Evolutionary conservation across 2,797 vertebrate species (phyloP).

Genomic region (Typhlichthys subterraneus): DNA sequence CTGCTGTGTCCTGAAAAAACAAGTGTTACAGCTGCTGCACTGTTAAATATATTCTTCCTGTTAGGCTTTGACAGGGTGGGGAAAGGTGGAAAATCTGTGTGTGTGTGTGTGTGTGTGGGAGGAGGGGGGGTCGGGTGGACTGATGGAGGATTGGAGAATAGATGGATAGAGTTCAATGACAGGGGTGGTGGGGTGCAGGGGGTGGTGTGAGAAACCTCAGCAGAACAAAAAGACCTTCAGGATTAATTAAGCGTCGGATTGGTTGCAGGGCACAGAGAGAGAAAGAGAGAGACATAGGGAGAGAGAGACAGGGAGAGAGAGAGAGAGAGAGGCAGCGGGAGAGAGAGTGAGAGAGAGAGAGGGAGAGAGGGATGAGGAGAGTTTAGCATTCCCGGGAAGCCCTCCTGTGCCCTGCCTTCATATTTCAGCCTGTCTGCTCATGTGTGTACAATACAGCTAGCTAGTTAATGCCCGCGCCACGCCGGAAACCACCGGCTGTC

Average conservation of each 20-base stretch:
- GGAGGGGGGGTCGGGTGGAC: conserved; percentile 7
- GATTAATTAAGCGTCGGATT: conserved; percentile 85
- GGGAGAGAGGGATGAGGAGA: conserved; percentile 17
- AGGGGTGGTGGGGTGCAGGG: conserved; percentile 4
- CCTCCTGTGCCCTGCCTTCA: conserved; percentile 63
- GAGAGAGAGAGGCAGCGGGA: conserved; percentile 16
- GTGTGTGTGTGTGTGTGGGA: conserved; percentile 10
- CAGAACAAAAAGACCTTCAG: conserved; percentile 82
- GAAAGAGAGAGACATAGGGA: neutral
- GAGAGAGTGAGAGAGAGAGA: conserved; percentile 21
- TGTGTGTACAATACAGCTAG: conserved; percentile 64
- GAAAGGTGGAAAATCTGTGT: conserved; percentile 22
- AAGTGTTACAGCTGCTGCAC: conserved; percentile 44
- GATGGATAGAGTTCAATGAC: conserved; percentile 58
- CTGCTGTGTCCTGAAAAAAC: conserved; percentile 23
- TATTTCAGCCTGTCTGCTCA: conserved; percentile 72
- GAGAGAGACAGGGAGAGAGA: neutral
- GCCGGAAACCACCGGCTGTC: conserved; percentile 62
- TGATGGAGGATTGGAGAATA: conserved; percentile 55
- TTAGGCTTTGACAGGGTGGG: conserved; percentile 33
- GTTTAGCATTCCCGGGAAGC: conserved; percentile 73
- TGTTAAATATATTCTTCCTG: too few relatives aligned
- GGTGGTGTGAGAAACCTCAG: conserved; percentile 68
- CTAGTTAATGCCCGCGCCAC: conserved; percentile 64
- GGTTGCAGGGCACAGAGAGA: conserved; percentile 53